phyloP scores from a whole-genome alignment of 2,888 invertebrate species.

The Leptothorax acervorum region DNA sequence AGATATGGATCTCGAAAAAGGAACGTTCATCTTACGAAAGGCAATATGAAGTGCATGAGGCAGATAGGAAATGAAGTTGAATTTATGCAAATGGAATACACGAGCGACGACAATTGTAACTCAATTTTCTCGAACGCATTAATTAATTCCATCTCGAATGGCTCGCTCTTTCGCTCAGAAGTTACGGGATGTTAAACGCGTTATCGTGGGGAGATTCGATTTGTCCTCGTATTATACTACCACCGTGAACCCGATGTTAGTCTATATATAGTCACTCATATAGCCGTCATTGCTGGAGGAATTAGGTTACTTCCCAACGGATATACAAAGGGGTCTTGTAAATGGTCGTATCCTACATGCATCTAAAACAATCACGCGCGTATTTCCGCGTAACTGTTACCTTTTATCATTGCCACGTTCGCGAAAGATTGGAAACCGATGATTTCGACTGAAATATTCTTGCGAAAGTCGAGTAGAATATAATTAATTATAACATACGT shows the following conservation, averaged over 20 bases:
- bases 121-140: constrained; percentile 50
- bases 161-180: constrained; percentile 24
- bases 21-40: not conserved
- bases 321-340: constrained; percentile 74
- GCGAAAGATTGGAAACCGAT: not conserved
- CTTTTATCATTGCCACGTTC: not conserved
- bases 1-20: not conserved
- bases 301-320: constrained; percentile 75
- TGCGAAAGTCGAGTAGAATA: not conserved
- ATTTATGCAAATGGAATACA: constrained; percentile 15
- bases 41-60: not conserved
- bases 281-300: constrained; percentile 70
- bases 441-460: not conserved
- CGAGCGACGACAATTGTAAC: constrained; percentile 31
- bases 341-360: constrained; percentile 69
- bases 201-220: constrained; percentile 42
- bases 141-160: constrained; percentile 57
- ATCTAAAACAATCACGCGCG: constrained; percentile 61
- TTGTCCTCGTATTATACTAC: constrained; percentile 61
- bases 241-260: constrained; percentile 61
- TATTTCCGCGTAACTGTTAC: constrained; percentile 41
- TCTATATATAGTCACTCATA: constrained; percentile 68
- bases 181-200: constrained; percentile 35
- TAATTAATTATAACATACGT: not conserved
- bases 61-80: not conserved